phyloP scores from a whole-genome alignment of 1,140 invertebrate species.

The Anagrus nilaparvatae region DNA sequence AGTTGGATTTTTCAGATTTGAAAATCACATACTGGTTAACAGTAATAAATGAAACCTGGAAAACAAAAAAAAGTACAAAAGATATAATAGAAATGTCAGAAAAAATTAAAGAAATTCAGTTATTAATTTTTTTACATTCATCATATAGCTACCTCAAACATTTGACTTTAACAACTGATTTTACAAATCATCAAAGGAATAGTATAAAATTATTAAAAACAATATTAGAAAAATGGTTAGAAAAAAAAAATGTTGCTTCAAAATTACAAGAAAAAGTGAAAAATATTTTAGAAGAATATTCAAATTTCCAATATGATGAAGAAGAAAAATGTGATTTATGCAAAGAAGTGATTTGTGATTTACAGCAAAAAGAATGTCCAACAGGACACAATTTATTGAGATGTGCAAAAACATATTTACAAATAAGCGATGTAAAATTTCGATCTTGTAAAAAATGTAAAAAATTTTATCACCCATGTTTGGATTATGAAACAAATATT shows the following conservation, averaged over 20 bases:
- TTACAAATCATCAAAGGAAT: constrained; percentile 20
- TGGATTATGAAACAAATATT: constrained; percentile 27
- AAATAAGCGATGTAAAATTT: constrained; percentile 28
- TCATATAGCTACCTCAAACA: constrained; percentile 22
- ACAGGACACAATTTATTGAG: constrained; percentile 33
- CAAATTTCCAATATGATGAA: constrained; percentile 10
- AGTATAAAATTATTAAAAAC: constrained; percentile 25
- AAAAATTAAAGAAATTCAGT: constrained; percentile 29
- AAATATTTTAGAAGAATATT: constrained; percentile 17
- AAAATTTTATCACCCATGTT: constrained; percentile 31
- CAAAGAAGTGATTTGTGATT: constrained; percentile 22
- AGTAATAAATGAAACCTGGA: constrained; percentile 25
- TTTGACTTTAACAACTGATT: constrained; percentile 14
- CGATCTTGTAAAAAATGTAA: constrained; percentile 30
- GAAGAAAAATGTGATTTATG: constrained; percentile 32
- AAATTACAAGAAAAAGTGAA: constrained; percentile 13
- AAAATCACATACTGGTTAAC: constrained; percentile 32
- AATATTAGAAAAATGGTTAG: constrained; percentile 31
- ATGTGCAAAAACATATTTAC: constrained; percentile 33
- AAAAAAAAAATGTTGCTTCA: constrained; percentile 19
- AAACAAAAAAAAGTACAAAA: constrained; percentile 23
- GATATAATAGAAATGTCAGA: constrained; percentile 17
- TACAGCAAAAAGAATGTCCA: constrained; percentile 27
- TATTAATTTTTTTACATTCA: constrained; percentile 29
- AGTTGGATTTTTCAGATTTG: constrained; percentile 22